Percentiles rank a stretch among this genome's conserved stretches.
phyloP scores from a whole-genome alignment of 2,888 invertebrate species.

The Drosophila limbata region DNA sequence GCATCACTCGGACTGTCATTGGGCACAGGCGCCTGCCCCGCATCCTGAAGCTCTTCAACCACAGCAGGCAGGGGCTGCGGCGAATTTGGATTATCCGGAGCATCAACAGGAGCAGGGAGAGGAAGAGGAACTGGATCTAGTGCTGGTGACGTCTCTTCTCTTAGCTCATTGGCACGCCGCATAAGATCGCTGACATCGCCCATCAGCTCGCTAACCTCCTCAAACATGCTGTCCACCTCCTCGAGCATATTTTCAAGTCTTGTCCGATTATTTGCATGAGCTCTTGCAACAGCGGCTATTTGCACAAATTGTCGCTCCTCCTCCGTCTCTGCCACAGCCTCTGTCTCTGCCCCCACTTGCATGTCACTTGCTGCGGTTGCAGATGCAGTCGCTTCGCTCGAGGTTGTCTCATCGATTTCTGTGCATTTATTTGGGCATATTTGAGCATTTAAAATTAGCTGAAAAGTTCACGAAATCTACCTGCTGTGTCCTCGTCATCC shows the following conservation, averaged over 20 bases:
- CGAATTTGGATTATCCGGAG: slow-evolving; percentile 1
- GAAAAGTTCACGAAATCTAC: slow-evolving; percentile 11
- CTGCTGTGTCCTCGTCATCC: slow-evolving; percentile 70
- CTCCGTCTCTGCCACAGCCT: not conserved
- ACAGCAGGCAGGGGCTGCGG: slow-evolving; percentile 8
- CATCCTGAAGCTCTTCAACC: not conserved
- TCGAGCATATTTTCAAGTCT: slow-evolving; percentile 47
- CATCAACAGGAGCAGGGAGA: not conserved
- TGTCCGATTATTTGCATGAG: slow-evolving; percentile 24
- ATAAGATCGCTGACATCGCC: slow-evolving; percentile 48
- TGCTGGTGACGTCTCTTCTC: slow-evolving; percentile 14
- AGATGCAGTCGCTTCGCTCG: slow-evolving; percentile 14
- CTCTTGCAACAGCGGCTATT: slow-evolving; percentile 28
- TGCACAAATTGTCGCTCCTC: slow-evolving; percentile 15
- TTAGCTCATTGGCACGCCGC: slow-evolving; percentile 37
- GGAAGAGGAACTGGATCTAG: not conserved
- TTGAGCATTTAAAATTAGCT: not conserved
- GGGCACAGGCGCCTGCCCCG: slow-evolving; percentile 1
- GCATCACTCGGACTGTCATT: slow-evolving; percentile 32
- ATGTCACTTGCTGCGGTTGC: slow-evolving; percentile 8
- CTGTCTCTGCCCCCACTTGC: slow-evolving; percentile 15
- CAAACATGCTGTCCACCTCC: slow-evolving; percentile 52
- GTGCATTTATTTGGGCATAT: slow-evolving; percentile 16
- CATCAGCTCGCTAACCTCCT: slow-evolving; percentile 46
- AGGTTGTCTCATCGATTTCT: slow-evolving; percentile 57